Conservation (phyloP, 2,113 vertebrate genomes). For the Syrmaticus mikado region DNA sequence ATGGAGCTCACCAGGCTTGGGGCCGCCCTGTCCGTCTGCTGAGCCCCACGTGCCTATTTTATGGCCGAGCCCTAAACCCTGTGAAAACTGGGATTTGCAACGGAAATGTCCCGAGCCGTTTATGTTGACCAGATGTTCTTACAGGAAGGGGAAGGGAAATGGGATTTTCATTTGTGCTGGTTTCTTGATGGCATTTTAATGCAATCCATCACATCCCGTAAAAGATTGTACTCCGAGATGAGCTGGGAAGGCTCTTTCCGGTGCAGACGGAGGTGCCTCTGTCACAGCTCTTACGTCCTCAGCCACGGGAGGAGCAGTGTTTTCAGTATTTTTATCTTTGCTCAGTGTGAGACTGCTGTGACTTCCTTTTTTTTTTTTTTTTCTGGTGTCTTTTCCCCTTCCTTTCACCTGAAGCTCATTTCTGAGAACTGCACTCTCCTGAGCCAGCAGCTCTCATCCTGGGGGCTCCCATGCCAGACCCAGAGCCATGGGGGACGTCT, state of each 20-base stretch:
- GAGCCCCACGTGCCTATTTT: not conserved
- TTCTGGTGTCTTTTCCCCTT: not conserved
- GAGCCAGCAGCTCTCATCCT: not conserved
- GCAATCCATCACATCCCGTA: slow-evolving; percentile 22
- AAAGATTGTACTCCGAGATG: not conserved
- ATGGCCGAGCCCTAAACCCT: not conserved
- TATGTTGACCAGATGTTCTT: slow-evolving; percentile 66
- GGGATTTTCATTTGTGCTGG: slow-evolving; percentile 52
- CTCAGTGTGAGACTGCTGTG: slow-evolving; percentile 26
- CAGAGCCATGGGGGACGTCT: too few relatives aligned
- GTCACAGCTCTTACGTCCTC: not conserved
- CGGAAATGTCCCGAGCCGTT: slow-evolving; percentile 26
- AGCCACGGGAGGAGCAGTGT: not conserved
- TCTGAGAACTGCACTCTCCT: slow-evolving; percentile 33
- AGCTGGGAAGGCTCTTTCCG: not conserved
- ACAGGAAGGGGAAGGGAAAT: slow-evolving; percentile 57
- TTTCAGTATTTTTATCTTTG: slow-evolving; percentile 58
- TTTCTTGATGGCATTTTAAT: slow-evolving; percentile 29
- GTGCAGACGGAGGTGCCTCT: not conserved
- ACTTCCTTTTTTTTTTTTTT: slow-evolving; percentile 19
- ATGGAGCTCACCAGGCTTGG: not conserved
- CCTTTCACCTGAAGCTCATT: slow-evolving; percentile 53
- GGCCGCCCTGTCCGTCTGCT: not conserved
- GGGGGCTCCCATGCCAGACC: not conserved
- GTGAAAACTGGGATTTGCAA: not conserved